Evolutionary conservation across 2,113 vertebrate genomes (phyloP).

Genomic region (Petaurus breviceps): DNA sequence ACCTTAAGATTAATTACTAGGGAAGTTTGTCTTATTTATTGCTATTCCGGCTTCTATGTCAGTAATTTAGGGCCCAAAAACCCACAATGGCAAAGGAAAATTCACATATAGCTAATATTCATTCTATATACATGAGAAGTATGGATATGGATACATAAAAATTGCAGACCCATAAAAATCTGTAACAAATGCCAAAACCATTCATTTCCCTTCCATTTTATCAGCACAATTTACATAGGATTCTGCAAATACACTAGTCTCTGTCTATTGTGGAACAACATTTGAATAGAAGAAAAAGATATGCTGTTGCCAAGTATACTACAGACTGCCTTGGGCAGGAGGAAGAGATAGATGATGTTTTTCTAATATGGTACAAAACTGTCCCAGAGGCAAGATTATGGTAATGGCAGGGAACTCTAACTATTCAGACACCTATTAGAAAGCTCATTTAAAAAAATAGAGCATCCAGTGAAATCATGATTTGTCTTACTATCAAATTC

Average conservation of each 20-base stretch:
- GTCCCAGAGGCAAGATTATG: neutral
- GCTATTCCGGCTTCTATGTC: neutral
- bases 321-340: neutral
- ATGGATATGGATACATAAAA: neutral
- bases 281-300: neutral
- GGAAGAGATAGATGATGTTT: neutral
- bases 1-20: neutral
- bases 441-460: neutral
- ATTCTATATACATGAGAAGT: slow-evolving; percentile 5
- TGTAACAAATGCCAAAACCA: slow-evolving; percentile 21
- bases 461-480: neutral
- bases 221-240: slow-evolving; percentile 22
- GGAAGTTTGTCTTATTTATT: neutral
- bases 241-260: neutral
- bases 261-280: neutral
- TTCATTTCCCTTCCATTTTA: neutral
- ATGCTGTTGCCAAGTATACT: neutral
- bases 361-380: neutral
- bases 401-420: neutral
- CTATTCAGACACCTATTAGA: neutral
- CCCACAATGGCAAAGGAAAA: neutral
- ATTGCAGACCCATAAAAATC: neutral
- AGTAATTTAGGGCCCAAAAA: neutral
- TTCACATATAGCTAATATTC: slow-evolving; percentile 6
- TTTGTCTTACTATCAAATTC: slow-evolving; percentile 9